phyloP scores from a whole-genome alignment of 2,797 vertebrate genomes.

The Danio jaintianensis region DNA sequence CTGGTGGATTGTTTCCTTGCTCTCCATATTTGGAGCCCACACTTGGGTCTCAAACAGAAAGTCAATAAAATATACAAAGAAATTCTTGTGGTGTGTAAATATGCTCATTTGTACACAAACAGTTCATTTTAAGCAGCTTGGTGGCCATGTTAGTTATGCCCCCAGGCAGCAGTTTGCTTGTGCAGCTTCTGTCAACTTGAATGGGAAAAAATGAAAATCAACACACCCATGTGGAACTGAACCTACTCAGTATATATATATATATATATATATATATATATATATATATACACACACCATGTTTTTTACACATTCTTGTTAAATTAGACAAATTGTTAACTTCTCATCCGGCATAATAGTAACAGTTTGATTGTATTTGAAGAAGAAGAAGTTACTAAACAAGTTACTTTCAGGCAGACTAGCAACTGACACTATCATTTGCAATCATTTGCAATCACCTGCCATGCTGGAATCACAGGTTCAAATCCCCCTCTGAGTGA shows the following conservation, averaged over 20 bases:
- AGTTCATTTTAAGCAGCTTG: background rate
- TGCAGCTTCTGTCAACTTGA: background rate
- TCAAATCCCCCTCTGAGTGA: background rate
- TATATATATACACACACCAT: no score
- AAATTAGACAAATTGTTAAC: no score
- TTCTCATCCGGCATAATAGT: no score
- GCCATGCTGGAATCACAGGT: background rate
- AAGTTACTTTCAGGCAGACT: no score
- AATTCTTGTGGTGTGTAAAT: background rate
- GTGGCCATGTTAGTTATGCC: conserved; percentile 1
- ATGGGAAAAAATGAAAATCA: background rate
- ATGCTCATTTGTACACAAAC: conserved; percentile 7
- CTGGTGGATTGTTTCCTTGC: conserved; percentile 13
- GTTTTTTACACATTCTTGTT: no score
- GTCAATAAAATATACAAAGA: conserved; percentile 20
- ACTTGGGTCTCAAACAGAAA: background rate
- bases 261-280: no score
- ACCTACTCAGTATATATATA: no score
- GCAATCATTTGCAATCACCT: background rate
- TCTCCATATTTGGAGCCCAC: background rate
- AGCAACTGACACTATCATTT: no score
- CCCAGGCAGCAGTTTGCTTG: background rate
- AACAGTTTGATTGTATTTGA: no score
- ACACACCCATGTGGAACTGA: no score
- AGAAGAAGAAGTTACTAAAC: no score